Evolutionary conservation across 2,113 vertebrate genomes (phyloP).

Genomic region (Hemicordylus capensis): DNA sequence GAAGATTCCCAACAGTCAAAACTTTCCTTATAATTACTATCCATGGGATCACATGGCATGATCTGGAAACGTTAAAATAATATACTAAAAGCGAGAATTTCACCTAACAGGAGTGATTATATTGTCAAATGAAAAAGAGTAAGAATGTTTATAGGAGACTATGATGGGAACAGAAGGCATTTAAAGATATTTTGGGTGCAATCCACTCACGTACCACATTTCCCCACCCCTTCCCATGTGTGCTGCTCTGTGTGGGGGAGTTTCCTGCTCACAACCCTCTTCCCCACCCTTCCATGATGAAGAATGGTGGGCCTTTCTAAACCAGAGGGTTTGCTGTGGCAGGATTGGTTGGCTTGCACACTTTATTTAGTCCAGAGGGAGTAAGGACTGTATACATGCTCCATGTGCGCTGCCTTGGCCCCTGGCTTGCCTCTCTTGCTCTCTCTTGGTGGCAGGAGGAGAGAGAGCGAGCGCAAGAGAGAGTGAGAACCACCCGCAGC

Average conservation of each 20-base stretch:
- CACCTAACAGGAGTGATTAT: conserved; percentile 4
- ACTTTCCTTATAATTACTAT: not conserved
- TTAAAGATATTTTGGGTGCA: no score
- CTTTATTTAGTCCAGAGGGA: no score
- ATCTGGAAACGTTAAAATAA: conserved; percentile 27
- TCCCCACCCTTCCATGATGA: not conserved
- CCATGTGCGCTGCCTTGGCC: no score
- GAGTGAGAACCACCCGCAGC: no score
- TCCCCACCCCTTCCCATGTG: not conserved
- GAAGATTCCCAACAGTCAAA: conserved; percentile 36
- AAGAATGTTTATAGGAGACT: not conserved
- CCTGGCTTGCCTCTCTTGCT: no score
- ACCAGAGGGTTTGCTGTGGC: no score
- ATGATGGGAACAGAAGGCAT: not conserved
- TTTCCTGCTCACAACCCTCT: not conserved
- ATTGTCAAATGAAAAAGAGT: not conserved
- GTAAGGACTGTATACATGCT: no score
- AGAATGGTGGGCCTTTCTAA: not conserved
- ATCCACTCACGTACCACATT: not conserved
- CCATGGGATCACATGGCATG: not conserved
- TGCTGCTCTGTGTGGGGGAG: not conserved
- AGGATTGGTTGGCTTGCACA: no score
- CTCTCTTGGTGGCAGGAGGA: no score
- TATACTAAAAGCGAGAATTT: not conserved
- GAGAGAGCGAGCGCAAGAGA: no score